Evolutionary conservation across 2,888 invertebrate species (phyloP), one percentile per base, ranked within the genome.

Genomic region (Podotricha telesiphe): DNA sequence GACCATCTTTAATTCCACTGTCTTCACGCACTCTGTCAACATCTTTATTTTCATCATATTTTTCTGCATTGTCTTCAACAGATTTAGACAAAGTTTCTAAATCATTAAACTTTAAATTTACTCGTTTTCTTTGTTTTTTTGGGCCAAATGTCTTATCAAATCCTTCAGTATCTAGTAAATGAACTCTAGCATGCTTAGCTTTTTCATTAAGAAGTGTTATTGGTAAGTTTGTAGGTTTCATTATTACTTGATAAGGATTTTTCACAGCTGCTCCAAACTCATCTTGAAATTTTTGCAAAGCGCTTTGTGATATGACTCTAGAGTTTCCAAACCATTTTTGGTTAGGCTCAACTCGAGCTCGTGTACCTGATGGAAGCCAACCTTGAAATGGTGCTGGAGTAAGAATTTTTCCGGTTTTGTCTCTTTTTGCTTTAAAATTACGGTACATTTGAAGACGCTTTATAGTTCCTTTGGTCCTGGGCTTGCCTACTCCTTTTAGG

Each of bases 241-340:
- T 98, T 8, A 99, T 95, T 19, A 99, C 97, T 93, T 99, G 97
- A 85, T 99, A 99, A 0, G 99, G 99, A 90, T 99, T 98, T 82
- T 96, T 98, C 65, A 98, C 94, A 40, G 97, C 99, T 79, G 97
- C 97, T 19, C 98, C 98, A 84, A 99, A 95, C 89, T 99, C 99
- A 51, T 97, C 97, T 93, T 99, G 97, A 81, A 98, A 97, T 82
- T 97, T 97, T 86, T 97, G 97, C 40, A 98, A 83, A 0, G 97
- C 96, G 80, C 94, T 96, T 89, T 99, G 99, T 0, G 98, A 97
- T 76, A 99, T 98, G 0, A 99, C 99, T 73, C 99, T 94, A 0
- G 99, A 99, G 86, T 99, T 99, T 17, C 99, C 99, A 88, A 99
- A 99, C 99, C 99, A 99, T 85, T 97, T 98, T 79, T 98, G 97